Evolutionary conservation across 2,888 invertebrate species (phyloP).

Genomic region (Chaetogeoica ovagalla): DNA sequence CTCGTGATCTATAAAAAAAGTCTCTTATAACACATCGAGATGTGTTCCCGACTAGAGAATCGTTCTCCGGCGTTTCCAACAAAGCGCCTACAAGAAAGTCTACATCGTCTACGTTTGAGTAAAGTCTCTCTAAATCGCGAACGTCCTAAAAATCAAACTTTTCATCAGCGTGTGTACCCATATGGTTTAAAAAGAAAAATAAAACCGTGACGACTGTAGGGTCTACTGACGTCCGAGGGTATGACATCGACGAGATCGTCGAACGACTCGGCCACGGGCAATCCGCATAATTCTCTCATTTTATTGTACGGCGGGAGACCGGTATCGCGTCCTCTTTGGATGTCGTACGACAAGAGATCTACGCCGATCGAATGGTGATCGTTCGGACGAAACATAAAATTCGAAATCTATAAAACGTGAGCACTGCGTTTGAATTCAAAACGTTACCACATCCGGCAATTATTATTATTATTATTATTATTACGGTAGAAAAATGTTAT

Average conservation of each 20-base stretch:
- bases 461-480: too few relatives aligned
- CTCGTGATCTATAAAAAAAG: slow-evolving; percentile 74
- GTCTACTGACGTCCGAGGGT: slow-evolving; percentile 63
- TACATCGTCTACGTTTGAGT: slow-evolving; percentile 69
- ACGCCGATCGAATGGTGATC: slow-evolving; percentile 61
- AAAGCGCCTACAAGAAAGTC: slow-evolving; percentile 77
- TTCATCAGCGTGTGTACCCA: too few relatives aligned
- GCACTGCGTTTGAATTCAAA: neutral
- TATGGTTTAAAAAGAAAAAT: neutral
- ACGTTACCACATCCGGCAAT: neutral
- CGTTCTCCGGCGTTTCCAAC: slow-evolving; percentile 67
- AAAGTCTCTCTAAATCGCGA: slow-evolving; percentile 63
- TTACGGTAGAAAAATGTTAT: neutral
- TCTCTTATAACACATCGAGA: slow-evolving; percentile 75
- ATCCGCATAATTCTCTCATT: slow-evolving; percentile 69
- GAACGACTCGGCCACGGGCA: slow-evolving; percentile 65
- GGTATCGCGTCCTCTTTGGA: slow-evolving; percentile 82
- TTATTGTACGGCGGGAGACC: slow-evolving; percentile 73
- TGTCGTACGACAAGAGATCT: slow-evolving; percentile 74
- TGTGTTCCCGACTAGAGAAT: slow-evolving; percentile 73
- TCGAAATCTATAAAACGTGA: slow-evolving; percentile 20
- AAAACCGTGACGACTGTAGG: too few relatives aligned
- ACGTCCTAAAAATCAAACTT: slow-evolving; percentile 16
- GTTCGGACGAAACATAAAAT: slow-evolving; percentile 24
- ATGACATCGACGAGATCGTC: slow-evolving; percentile 68